phyloP scores from a whole-genome alignment of 2,797 vertebrate genomes.

The Hippoglossus hippoglossus region DNA sequence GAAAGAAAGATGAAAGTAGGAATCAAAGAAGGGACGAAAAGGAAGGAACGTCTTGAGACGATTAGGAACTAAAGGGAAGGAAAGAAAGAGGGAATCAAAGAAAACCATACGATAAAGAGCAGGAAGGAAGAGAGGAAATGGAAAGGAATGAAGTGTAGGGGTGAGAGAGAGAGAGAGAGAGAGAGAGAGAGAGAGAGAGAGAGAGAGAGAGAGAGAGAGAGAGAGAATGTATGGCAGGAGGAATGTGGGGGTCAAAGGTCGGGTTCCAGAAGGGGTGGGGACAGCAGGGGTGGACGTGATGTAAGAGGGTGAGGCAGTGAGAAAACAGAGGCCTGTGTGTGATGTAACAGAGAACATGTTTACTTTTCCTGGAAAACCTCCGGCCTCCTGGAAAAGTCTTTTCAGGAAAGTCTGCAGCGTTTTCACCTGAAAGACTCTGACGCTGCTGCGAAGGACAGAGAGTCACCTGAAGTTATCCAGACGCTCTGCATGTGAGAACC shows the following conservation, averaged over 20 bases:
- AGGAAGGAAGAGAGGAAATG: not conserved
- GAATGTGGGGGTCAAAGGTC: constrained; percentile 45
- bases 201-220: too few relatives aligned
- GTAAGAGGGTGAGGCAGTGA: constrained; percentile 14
- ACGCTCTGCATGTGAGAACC: too few relatives aligned
- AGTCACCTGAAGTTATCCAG: too few relatives aligned
- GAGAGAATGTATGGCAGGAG: not conserved
- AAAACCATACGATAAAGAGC: not conserved
- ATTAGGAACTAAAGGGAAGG: too few relatives aligned
- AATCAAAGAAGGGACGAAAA: too few relatives aligned
- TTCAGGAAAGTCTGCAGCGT: constrained; percentile 11
- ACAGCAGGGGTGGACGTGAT: constrained; percentile 18
- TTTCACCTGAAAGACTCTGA: too few relatives aligned
- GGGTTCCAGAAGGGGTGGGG: not conserved
- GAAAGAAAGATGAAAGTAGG: too few relatives aligned
- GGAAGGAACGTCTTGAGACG: too few relatives aligned
- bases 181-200: not conserved
- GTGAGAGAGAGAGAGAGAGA: not conserved
- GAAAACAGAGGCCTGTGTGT: constrained; percentile 17
- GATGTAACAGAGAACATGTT: constrained; percentile 24
- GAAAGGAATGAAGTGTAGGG: not conserved
- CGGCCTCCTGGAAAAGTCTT: not conserved
- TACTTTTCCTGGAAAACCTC: constrained; percentile 39
- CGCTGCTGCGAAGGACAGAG: too few relatives aligned
- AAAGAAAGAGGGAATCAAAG: too few relatives aligned